Evolutionary conservation across 2,888 invertebrate species (phyloP).

Genomic region (Belgica antarctica): DNA sequence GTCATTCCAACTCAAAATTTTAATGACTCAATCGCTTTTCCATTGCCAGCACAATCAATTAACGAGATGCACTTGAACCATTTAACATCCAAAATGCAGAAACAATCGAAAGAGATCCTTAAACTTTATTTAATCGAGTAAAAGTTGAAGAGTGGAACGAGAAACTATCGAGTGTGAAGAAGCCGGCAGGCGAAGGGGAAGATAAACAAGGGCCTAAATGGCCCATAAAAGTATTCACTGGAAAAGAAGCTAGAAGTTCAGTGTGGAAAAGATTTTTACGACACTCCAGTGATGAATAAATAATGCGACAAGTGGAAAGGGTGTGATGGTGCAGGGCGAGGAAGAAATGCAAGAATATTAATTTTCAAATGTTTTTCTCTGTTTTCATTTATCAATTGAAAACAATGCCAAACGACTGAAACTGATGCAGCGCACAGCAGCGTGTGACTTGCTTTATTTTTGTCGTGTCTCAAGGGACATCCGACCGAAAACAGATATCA

Average conservation of each 20-base stretch:
- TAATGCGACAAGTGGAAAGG: conserved; percentile 22
- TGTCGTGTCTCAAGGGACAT: not conserved
- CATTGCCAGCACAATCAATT: conserved; percentile 14
- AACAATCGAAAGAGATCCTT: not conserved
- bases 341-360: conserved; percentile 12
- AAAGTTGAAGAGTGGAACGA: not conserved
- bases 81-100: not conserved
- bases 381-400: not conserved
- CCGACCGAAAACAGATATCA: conserved; percentile 13
- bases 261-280: not conserved
- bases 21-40: too few relatives aligned
- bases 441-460: not conserved
- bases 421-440: not conserved
- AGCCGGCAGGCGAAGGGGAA: too few relatives aligned
- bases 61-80: conserved; percentile 16
- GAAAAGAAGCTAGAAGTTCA: not conserved
- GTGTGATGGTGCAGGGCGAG: not conserved
- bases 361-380: not conserved
- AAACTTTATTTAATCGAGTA: conserved; percentile 26
- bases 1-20: too few relatives aligned
- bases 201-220: not conserved
- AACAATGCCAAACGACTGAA: not conserved
- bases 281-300: conserved; percentile 11
- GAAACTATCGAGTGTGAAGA: conserved; percentile 2
- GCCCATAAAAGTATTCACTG: not conserved